Evolutionary conservation across 2,113 vertebrate species (phyloP).

Genomic region (Eidolon helvum): DNA sequence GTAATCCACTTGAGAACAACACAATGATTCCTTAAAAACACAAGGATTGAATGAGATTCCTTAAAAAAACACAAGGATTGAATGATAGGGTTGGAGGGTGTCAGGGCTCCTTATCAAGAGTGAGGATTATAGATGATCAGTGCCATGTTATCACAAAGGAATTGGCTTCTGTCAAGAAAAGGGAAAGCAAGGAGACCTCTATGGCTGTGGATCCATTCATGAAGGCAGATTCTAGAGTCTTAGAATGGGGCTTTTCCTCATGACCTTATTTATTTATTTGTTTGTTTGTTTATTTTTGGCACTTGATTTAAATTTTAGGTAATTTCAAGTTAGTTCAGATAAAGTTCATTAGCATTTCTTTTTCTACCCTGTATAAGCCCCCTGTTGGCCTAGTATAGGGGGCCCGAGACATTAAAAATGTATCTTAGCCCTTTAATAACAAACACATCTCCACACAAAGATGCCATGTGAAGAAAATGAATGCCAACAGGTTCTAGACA

Average conservation of each 20-base stretch:
- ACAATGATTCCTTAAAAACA: constrained; percentile 16
- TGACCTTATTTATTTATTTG: background rate
- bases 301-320: background rate
- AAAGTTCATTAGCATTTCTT: background rate
- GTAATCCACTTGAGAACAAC: background rate
- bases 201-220: background rate
- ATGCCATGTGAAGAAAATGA: background rate
- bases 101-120: background rate
- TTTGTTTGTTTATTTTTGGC: too few relatives aligned
- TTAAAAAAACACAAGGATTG: background rate
- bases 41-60: background rate
- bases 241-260: background rate
- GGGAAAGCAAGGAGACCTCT: background rate
- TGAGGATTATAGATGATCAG: background rate
- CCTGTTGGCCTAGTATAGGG: background rate
- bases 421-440: background rate
- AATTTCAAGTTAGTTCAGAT: background rate
- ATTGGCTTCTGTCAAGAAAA: background rate
- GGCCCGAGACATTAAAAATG: background rate
- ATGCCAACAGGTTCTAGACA: background rate
- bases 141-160: background rate
- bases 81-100: background rate
- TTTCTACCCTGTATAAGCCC: background rate
- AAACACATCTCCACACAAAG: background rate
- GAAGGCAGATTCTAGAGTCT: background rate